A percentile compares a stretch with the other conserved stretches of the same genome.
Evolutionary conservation across 2,113 vertebrate genomes (phyloP).

Genomic region (Prionailurus viverrinus): DNA sequence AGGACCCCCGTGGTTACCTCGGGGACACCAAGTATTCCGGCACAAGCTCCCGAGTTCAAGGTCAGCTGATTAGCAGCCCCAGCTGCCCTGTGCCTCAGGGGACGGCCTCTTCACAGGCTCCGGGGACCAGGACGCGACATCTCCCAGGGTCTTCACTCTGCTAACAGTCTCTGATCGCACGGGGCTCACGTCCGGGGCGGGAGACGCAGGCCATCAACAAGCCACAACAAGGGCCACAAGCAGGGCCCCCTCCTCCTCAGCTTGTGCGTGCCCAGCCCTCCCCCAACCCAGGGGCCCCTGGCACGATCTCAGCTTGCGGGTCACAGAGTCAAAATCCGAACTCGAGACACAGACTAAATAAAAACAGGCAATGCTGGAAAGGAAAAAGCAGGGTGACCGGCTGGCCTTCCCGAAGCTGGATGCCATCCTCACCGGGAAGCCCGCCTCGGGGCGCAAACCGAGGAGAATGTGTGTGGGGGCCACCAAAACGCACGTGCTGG

Average conservation of each 20-base stretch:
- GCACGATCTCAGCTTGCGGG: not conserved
- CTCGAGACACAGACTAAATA: not conserved
- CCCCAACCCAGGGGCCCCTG: not conserved
- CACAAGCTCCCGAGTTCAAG: not conserved
- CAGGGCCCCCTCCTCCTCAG: not conserved
- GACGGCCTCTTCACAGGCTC: not conserved
- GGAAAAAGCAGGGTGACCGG: fast-evolving
- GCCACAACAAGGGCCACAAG: fast-evolving
- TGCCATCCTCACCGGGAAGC: not conserved
- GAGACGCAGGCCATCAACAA: not conserved
- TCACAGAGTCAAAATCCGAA: not conserved
- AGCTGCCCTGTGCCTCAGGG: not conserved
- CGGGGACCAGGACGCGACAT: fast-evolving
- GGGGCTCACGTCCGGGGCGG: not conserved
- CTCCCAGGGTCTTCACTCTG: not conserved
- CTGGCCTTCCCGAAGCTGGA: fast-evolving
- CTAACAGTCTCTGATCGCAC: not conserved
- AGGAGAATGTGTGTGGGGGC: fast-evolving
- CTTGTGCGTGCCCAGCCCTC: not conserved
- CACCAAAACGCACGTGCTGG: not conserved
- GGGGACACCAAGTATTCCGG: not conserved
- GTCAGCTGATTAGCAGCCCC: not conserved
- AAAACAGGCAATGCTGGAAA: fast-evolving
- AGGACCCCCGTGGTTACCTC: not conserved
- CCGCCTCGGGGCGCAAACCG: fast-evolving